These are phyloP conservation scores for Perdix hodgsoniae DNA, from an alignment of 2,797 vertebrate species.

Conservation along the genomic window DNA sequence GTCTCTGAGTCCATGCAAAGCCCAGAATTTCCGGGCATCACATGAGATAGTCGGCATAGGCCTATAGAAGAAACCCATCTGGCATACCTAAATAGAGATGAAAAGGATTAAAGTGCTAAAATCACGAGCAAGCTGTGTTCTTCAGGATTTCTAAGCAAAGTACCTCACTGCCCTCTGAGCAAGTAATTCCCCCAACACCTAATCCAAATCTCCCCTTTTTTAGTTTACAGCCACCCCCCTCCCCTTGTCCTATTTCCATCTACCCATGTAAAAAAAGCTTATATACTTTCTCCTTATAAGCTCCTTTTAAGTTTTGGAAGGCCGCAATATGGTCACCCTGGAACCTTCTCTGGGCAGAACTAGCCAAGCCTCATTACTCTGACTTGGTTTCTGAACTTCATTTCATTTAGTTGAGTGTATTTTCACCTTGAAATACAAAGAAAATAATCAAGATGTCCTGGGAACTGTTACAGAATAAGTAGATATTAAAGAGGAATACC, in stretches of 20 bases:
- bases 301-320: no score
- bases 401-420: neutral
- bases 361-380: neutral
- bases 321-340: no score
- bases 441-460: fast-evolving
- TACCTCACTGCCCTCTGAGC: no score
- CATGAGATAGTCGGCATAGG: neutral
- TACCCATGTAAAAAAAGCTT: no score
- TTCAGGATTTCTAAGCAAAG: neutral
- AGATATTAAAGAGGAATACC: neutral
- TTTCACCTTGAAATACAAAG: neutral
- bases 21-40: neutral
- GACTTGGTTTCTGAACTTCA: fast-evolving
- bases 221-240: no score
- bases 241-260: no score
- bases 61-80: neutral
- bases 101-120: neutral
- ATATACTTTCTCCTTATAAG: no score
- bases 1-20: neutral
- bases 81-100: neutral
- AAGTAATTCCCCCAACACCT: no score
- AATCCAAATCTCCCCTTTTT: no score
- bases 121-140: neutral
- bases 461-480: neutral
- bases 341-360: no score